Evolutionary conservation across 1,140 invertebrate species (phyloP).

Genomic region (Drosophila nigrodunni): DNA sequence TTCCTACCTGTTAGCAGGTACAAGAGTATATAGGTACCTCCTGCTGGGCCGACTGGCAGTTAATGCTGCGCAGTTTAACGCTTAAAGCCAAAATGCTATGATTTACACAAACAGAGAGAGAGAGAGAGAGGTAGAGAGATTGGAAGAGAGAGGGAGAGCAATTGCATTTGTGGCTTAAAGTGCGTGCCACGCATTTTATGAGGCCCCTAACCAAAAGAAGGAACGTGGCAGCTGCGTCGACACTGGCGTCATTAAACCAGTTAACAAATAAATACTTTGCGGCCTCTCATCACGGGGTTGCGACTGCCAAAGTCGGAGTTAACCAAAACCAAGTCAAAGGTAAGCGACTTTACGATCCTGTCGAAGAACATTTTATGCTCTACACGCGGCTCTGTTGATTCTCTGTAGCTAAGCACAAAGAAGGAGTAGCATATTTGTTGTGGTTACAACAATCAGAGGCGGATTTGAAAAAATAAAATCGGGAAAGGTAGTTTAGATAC

Average conservation of each 20-base stretch:
- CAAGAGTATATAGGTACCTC: not conserved
- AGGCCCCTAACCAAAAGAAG: slow-evolving; percentile 22
- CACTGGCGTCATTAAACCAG: slow-evolving; percentile 79
- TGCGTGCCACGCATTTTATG: slow-evolving; percentile 74
- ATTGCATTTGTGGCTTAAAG: slow-evolving; percentile 74
- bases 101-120: slow-evolving; percentile 59
- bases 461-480: too few species aligned
- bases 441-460: slow-evolving; percentile 4
- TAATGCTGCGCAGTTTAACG: slow-evolving; percentile 78
- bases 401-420: not conserved
- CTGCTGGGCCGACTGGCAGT: slow-evolving; percentile 64
- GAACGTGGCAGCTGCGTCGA: slow-evolving; percentile 37
- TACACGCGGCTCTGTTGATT: slow-evolving; percentile 27
- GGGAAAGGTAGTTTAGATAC: too few species aligned
- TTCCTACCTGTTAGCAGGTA: slow-evolving; percentile 44
- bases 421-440: not conserved
- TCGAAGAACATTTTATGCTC: slow-evolving; percentile 35
- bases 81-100: slow-evolving; percentile 80
- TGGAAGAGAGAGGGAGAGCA: slow-evolving; percentile 1
- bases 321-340: slow-evolving; percentile 25
- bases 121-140: slow-evolving; percentile 17
- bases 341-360: slow-evolving; percentile 34
- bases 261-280: slow-evolving; percentile 80
- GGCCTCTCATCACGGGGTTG: slow-evolving; percentile 40
- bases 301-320: slow-evolving; percentile 2